Conservation (phyloP, 2,113 vertebrate genomes). For the Bostrychus sinensis region DNA sequence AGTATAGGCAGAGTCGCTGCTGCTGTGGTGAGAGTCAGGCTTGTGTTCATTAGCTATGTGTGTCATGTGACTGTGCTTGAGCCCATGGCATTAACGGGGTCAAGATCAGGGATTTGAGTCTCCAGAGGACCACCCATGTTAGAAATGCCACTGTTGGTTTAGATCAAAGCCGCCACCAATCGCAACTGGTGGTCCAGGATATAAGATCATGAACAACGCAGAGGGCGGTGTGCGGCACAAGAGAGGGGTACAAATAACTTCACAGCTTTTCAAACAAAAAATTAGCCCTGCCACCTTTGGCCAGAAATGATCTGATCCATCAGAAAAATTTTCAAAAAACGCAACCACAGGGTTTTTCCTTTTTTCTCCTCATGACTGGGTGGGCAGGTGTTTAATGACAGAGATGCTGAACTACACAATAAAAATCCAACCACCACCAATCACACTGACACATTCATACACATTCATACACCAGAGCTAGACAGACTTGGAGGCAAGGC, state of each 20-base stretch:
- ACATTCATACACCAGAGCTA: too few species aligned
- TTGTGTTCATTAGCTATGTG: conserved; percentile 2
- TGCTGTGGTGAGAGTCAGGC: background rate
- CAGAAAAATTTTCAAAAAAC: conserved; percentile 4
- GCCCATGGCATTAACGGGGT: conserved; percentile 33
- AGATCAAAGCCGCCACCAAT: conserved; percentile 47
- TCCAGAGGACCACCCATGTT: conserved; percentile 62
- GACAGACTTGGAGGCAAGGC: too few species aligned
- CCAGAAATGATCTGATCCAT: background rate
- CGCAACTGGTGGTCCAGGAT: conserved; percentile 35
- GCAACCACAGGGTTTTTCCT: background rate
- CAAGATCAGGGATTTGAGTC: conserved; percentile 24
- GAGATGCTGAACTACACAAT: too few species aligned
- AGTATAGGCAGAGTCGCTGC: too few species aligned
- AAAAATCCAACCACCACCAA: too few species aligned
- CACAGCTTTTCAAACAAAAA: conserved; percentile 7
- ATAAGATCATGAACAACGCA: conserved; percentile 19
- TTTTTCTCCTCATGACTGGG: too few species aligned
- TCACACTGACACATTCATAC: too few species aligned
- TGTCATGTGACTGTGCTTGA: conserved; percentile 21
- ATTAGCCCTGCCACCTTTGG: background rate
- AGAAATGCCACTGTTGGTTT: conserved; percentile 28
- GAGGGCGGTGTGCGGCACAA: background rate
- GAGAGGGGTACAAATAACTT: conserved; percentile 1
- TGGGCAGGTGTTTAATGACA: too few species aligned